phyloP scores from a whole-genome alignment of 2,113 vertebrate species.

The Anarrhichthys ocellatus region DNA sequence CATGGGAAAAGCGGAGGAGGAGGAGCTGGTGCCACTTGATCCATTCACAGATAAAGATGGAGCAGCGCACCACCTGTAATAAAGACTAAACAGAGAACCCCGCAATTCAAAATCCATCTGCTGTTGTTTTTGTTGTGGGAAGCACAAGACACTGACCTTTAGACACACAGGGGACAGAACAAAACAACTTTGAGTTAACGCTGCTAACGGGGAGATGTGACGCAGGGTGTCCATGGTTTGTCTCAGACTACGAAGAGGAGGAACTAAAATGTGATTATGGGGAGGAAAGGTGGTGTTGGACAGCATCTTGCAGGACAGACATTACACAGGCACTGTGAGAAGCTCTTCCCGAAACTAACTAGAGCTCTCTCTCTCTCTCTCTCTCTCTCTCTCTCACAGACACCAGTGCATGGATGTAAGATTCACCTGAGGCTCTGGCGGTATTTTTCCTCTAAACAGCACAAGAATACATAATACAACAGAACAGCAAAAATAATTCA shows the following conservation, averaged over 20 bases:
- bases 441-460: slow-evolving; percentile 65
- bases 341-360: slow-evolving; percentile 37
- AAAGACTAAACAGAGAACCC: slow-evolving; percentile 43
- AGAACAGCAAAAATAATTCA: slow-evolving; percentile 52
- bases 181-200: neutral
- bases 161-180: slow-evolving; percentile 5
- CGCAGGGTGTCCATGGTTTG: slow-evolving; percentile 42
- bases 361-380: too few species aligned
- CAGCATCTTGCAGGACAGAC: slow-evolving; percentile 55
- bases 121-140: slow-evolving; percentile 59
- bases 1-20: slow-evolving; percentile 60
- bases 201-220: slow-evolving; percentile 33
- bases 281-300: slow-evolving; percentile 31
- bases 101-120: slow-evolving; percentile 60
- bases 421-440: slow-evolving; percentile 79
- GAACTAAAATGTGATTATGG: slow-evolving; percentile 44
- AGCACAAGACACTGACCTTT: slow-evolving; percentile 37
- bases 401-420: slow-evolving; percentile 68
- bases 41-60: slow-evolving; percentile 66
- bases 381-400: slow-evolving; percentile 1
- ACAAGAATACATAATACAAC: slow-evolving; percentile 59
- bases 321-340: slow-evolving; percentile 61
- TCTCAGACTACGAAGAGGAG: slow-evolving; percentile 20
- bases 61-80: slow-evolving; percentile 52
- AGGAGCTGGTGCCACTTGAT: slow-evolving; percentile 60